phyloP scores from a whole-genome alignment of 64 coral and sea anemone species.

The Catalaphyllia jardinei region DNA sequence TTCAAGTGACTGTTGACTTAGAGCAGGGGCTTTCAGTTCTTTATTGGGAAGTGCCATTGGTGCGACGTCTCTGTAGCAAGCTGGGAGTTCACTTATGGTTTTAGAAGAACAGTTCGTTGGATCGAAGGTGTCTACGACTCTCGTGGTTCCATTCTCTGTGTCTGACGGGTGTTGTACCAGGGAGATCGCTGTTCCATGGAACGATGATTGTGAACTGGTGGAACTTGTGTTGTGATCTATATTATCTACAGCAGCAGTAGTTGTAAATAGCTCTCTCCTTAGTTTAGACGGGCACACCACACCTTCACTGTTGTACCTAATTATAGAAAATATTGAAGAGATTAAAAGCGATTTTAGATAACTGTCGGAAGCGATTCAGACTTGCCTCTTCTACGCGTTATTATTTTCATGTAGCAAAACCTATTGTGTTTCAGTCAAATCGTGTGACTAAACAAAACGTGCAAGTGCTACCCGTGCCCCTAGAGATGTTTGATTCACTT shows the following conservation, averaged over 20 bases:
- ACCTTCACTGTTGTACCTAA: neutral
- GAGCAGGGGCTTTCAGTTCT: conserved; percentile 25
- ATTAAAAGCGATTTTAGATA: too few relatives aligned
- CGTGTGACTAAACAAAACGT: too few relatives aligned
- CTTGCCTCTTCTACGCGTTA: too few relatives aligned
- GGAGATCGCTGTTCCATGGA: conserved; percentile 28
- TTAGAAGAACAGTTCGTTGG: conserved; percentile 19
- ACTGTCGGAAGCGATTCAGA: too few relatives aligned
- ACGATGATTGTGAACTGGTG: conserved; percentile 20
- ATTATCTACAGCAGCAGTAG: conserved; percentile 17
- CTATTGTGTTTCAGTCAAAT: too few relatives aligned
- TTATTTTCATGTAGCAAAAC: too few relatives aligned
- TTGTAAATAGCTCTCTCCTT: conserved; percentile 15
- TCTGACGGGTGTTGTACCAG: conserved; percentile 21
- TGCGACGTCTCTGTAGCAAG: neutral
- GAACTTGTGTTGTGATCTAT: conserved; percentile 15
- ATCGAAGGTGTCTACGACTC: conserved; percentile 33
- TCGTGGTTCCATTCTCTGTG: conserved; percentile 8
- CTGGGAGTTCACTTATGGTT: neutral
- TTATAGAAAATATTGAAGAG: too few relatives aligned
- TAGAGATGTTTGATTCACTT: too few relatives aligned
- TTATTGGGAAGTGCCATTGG: conserved; percentile 16
- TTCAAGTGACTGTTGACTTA: neutral
- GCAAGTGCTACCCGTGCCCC: too few relatives aligned
- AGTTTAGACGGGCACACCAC: conserved; percentile 27